Percentiles rank a stretch among this genome's conserved stretches.
phyloP scores from a whole-genome alignment of 2,888 invertebrate species.

The Zaprionus bogoriensis region DNA sequence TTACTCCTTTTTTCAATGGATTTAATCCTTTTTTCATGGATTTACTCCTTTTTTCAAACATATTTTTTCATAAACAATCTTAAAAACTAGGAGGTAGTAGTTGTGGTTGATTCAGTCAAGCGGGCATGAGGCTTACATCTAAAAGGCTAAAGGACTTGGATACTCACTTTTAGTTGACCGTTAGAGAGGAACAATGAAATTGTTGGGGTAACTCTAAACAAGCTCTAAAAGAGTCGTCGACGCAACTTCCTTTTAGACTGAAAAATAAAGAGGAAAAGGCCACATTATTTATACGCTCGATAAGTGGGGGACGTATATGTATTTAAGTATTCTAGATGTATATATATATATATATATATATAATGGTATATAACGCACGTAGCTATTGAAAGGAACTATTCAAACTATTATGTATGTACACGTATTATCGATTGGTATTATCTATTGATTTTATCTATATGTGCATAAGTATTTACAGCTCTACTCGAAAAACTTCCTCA shows the following conservation, averaged over 20 bases:
- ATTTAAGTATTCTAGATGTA: background rate
- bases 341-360: background rate
- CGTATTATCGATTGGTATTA: background rate
- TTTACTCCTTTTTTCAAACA: slow-evolving; percentile 43
- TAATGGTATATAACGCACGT: background rate
- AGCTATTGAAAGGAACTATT: background rate
- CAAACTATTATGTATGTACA: background rate
- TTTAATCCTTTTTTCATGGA: slow-evolving; percentile 22
- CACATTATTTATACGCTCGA: slow-evolving; percentile 35
- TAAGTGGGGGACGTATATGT: slow-evolving; percentile 6
- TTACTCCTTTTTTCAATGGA: slow-evolving; percentile 49
- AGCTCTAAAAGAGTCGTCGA: slow-evolving; percentile 80
- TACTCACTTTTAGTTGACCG: slow-evolving; percentile 81
- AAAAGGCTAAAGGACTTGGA: slow-evolving; percentile 22
- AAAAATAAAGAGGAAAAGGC: slow-evolving; percentile 48
- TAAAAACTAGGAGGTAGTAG: slow-evolving; percentile 44
- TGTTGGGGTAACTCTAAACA: slow-evolving; percentile 79
- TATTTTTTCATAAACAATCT: slow-evolving; percentile 47
- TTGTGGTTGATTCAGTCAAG: slow-evolving; percentile 22
- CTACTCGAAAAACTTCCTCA: slow-evolving; percentile 24
- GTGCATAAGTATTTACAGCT: background rate
- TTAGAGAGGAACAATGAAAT: slow-evolving; percentile 81
- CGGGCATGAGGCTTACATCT: slow-evolving; percentile 22
- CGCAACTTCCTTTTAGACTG: slow-evolving; percentile 80
- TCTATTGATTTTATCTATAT: slow-evolving; percentile 1